These are phyloP conservation scores for Harpagoxenus sublaevis DNA, from an alignment of 2,888 invertebrate species.

Conservation along the genomic window DNA sequence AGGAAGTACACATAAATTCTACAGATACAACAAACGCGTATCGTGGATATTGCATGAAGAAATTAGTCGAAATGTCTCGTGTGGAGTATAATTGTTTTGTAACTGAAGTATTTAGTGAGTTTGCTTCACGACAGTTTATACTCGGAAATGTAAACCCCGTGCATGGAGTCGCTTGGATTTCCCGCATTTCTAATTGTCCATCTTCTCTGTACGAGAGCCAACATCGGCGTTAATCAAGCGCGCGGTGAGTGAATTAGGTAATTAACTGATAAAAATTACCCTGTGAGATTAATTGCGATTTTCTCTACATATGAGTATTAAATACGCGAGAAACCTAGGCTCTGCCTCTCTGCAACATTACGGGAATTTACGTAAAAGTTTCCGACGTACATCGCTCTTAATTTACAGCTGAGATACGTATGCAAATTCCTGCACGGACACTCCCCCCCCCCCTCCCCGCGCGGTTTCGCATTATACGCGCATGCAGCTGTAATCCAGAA, in stretches of 20 bases:
- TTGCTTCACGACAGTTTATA: neutral
- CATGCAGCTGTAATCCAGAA: neutral
- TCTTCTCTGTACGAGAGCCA: neutral
- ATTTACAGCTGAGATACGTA: slow-evolving; percentile 37
- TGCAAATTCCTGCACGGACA: slow-evolving; percentile 18
- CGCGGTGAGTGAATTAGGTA: neutral
- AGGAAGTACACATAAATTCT: slow-evolving; percentile 2
- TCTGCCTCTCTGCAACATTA: neutral
- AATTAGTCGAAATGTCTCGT: slow-evolving; percentile 13
- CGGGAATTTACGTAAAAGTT: slow-evolving; percentile 16
- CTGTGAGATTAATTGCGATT: neutral
- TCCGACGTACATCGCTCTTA: neutral
- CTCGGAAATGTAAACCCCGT: neutral
- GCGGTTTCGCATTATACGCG: slow-evolving; percentile 13
- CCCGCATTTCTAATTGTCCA: neutral
- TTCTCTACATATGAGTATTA: neutral
- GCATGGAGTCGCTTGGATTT: neutral
- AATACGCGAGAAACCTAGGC: neutral
- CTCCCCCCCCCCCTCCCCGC: too few species aligned
- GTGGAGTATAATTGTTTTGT: slow-evolving; percentile 19
- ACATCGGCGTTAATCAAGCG: neutral
- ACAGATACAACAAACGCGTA: neutral
- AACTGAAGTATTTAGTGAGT: neutral
- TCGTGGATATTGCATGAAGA: neutral
- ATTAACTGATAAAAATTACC: neutral